Percentiles rank a stretch among this genome's conserved stretches.
phyloP scores from a whole-genome alignment of 2,113 vertebrate species.

The Thunnus maccoyii region DNA sequence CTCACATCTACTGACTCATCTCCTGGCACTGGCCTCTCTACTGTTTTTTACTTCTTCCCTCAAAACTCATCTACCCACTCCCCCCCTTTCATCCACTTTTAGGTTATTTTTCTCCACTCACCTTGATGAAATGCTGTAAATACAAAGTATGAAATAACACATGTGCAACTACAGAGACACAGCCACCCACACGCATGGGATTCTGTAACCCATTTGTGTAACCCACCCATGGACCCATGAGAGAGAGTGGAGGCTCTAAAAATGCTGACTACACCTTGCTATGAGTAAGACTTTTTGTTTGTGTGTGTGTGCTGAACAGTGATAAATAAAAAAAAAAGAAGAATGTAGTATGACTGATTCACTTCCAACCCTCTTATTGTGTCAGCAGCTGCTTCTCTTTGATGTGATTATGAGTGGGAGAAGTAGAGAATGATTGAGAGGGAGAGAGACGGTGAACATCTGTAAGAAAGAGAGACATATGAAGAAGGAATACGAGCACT shows the following conservation, averaged over 20 bases:
- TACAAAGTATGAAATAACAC: background rate
- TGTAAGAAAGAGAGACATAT: conserved; percentile 18
- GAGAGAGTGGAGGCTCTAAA: conserved; percentile 28
- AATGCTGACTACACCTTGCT: conserved; percentile 46
- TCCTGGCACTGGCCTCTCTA: too few relatives aligned
- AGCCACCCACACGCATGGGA: background rate
- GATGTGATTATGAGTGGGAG: conserved; percentile 59
- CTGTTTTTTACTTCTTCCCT: background rate
- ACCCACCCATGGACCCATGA: conserved; percentile 32
- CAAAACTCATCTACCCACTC: background rate
- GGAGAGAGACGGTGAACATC: background rate
- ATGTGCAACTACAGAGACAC: background rate
- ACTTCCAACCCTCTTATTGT: conserved; percentile 59
- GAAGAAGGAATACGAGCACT: background rate
- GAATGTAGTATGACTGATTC: conserved; percentile 39
- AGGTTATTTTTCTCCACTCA: background rate
- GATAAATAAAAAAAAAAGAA: background rate
- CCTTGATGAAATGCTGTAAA: conserved; percentile 10
- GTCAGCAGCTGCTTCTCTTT: conserved; percentile 63
- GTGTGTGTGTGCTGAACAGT: conserved; percentile 17
- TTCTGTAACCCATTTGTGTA: conserved; percentile 23
- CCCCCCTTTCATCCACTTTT: background rate
- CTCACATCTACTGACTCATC: background rate
- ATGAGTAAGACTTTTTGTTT: conserved; percentile 53
- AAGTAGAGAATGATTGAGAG: background rate